These are phyloP conservation scores for Neostethus bicornis DNA, from an alignment of 2,797 vertebrate genomes.

Conservation along the genomic window DNA sequence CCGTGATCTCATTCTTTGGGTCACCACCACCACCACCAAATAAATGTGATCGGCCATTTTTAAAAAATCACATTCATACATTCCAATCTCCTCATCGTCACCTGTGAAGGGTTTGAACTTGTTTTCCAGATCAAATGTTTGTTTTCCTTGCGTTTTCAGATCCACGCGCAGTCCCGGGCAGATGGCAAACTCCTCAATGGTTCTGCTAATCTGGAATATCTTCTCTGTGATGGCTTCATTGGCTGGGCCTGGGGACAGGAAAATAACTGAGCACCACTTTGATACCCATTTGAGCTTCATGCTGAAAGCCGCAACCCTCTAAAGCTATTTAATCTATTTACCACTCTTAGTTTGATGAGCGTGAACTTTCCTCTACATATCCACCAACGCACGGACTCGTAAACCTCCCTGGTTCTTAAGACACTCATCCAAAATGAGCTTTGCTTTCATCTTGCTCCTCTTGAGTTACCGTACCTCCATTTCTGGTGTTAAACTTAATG, in stretches of 20 bases:
- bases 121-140: conserved; percentile 94
- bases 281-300: not conserved
- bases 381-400: conserved; percentile 7
- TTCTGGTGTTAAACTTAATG: conserved; percentile 94
- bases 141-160: conserved; percentile 89
- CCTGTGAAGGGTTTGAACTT: conserved; percentile 99
- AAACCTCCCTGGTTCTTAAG: conserved; percentile 2
- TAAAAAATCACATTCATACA: too few relatives aligned
- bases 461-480: conserved; percentile 85
- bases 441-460: conserved; percentile 46
- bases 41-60: too few relatives aligned
- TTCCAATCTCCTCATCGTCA: too few relatives aligned
- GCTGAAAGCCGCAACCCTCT: too few relatives aligned
- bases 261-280: not conserved
- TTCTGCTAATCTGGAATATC: conserved; percentile 96
- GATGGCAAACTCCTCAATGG: conserved; percentile 92
- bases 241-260: conserved; percentile 84
- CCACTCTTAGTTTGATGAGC: conserved; percentile 1
- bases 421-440: conserved; percentile 12
- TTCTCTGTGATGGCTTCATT: conserved; percentile 88
- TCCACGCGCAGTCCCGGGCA: conserved; percentile 92
- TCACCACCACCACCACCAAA: too few relatives aligned
- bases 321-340: not conserved
- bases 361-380: conserved; percentile 24
- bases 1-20: too few relatives aligned